Evolutionary conservation across 1,140 invertebrate species (phyloP), one percentile per base, ranked within the genome.

Genomic region (Lepidurus arcticus): DNA sequence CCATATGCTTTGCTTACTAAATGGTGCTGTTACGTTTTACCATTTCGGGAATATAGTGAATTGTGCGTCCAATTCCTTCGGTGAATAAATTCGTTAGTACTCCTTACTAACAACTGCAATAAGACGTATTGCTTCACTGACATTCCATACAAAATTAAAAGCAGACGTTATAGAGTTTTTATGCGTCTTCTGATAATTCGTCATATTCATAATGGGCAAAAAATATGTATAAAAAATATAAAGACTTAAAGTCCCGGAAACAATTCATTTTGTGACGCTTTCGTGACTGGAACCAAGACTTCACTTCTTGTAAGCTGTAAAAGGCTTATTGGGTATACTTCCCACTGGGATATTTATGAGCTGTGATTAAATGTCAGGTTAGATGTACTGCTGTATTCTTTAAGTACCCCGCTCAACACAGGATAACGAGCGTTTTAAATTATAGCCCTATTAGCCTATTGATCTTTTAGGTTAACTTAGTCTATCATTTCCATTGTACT

Each of bases 311-410:
- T 65, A 65, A 65, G 53, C 13, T 21, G 53, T 65, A 10, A 21
- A 34, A 65, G 53, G 16, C 53, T 13, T 16, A n/a, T n/a, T n/a
- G 16, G 53, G 53, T 65, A 65, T 65, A 65, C 21, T 65, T n/a
- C 53, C 13, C 53, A 65, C 53, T 65, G 21, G 53, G 53, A 65
- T 65, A 65, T 65, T 65, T 65, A 65, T n/a, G 53, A 10, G 53
- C 13, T 65, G 53, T 7, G 53, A 65, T 21, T 65, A 21, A 65
- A 65, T 65, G 53, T 21, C 53, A 65, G 53, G 13, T 7, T 65
- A 21, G 13, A n/a, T 65, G 53, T 16, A 65, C 9, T 65, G 34
- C 34, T 34, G 53, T 4, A 65, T 21, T 65, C 53, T 16, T 65
- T 6, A 65, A 65, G 16, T 21, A 13, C 21, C 53, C 53, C 7